A percentile compares a stretch with the other conserved stretches of the same genome.
phyloP scores from a whole-genome alignment of 1,140 invertebrate genomes.

The Nixonia krombeini region DNA sequence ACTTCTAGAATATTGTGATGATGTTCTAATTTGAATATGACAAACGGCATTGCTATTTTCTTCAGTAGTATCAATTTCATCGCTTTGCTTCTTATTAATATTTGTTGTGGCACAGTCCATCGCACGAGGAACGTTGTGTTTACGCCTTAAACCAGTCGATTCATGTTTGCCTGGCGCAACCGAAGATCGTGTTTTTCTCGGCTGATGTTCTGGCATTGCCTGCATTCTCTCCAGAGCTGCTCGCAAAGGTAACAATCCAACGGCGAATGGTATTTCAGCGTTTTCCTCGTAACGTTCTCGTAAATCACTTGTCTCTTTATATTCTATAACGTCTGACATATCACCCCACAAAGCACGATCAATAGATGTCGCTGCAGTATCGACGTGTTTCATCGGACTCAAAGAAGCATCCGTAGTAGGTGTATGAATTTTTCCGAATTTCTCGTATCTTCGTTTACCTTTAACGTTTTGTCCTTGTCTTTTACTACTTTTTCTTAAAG shows the following conservation, averaged over 20 bases:
- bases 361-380: constrained; percentile 52
- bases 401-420: constrained; percentile 10
- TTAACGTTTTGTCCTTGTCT: constrained; percentile 26
- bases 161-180: constrained; percentile 58
- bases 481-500: constrained; percentile 18
- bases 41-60: constrained; percentile 61
- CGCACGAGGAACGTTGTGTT: constrained; percentile 31
- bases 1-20: constrained; percentile 48
- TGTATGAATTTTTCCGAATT: constrained; percentile 15
- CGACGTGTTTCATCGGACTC: constrained; percentile 11
- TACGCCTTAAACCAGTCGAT: constrained; percentile 48
- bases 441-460: constrained; percentile 27
- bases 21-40: constrained; percentile 65
- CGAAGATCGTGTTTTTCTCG: constrained; percentile 69
- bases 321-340: constrained; percentile 64
- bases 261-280: constrained; percentile 70
- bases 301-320: constrained; percentile 47
- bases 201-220: constrained; percentile 70
- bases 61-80: constrained; percentile 26
- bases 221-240: constrained; percentile 71
- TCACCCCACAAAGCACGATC: constrained; percentile 67
- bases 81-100: constrained; percentile 39
- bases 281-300: constrained; percentile 56
- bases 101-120: constrained; percentile 26
- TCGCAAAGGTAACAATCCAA: constrained; percentile 67